Evolutionary conservation across 1,140 invertebrate genomes (phyloP), one percentile per base, ranked within the genome.

Genomic region (Mya arenaria): DNA sequence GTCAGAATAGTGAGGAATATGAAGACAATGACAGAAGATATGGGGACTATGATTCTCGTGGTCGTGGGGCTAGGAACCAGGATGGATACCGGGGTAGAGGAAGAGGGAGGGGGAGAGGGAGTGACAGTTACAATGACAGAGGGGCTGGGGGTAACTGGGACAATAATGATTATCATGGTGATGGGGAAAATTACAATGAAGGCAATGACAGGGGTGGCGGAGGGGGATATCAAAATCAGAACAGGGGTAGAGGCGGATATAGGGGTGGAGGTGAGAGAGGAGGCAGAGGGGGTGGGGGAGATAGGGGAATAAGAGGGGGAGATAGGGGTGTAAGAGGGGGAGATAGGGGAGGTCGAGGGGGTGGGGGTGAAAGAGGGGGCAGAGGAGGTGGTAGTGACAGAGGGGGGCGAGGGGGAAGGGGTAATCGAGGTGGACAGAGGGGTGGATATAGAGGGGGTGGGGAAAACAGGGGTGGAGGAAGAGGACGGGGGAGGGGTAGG

Each of bases 41-140:
- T 52, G 48, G 48, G 17, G 19, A n/a, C 25, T n/a, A 52, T 52
- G 48, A 52, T 23, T 56, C 72, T n/a, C 58, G 55, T 17, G 56
- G 77, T 19, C 63, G 55, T 15, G 66, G 72, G 8, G 41, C 63
- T 37, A 72, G 81, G 8, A 63, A 79, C 62, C 82, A 83, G 52
- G 83, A 86, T 36, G 85, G 84, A 44, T 83, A 82, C 6, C 28
- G 83, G 17, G 78, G 58, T 19, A 69, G 84, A 34, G 73, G 83
- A n/a, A 60, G 71, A 32, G 44, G 78, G 36, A 44, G 56, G 36
- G 75, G 84, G 34, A 69, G 74, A 37, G 39, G 52, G 4, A 28
- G 75, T 65, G 68, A 39, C 8, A 68, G 65, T 34, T 58, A 41
- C 23, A 52, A 84, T 17, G 72, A 63, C 28, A 62, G 74, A 41